Conservation (phyloP, 1,140 invertebrate species). For the Pararge aegeria region DNA sequence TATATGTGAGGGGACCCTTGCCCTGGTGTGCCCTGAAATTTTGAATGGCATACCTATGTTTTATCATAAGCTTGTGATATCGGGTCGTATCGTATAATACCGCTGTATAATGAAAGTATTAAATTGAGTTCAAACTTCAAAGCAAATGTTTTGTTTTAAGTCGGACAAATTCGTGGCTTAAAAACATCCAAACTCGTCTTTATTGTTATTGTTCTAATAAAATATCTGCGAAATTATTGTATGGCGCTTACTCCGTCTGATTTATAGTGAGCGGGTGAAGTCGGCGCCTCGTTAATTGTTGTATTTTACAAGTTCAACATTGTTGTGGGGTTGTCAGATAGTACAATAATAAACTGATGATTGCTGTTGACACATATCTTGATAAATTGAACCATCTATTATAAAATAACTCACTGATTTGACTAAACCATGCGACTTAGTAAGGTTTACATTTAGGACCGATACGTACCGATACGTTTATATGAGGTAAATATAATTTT, state of each 20-base stretch:
- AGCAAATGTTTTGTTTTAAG: slow-evolving; percentile 50
- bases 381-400: neutral
- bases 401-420: too few relatives aligned
- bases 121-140: slow-evolving; percentile 56
- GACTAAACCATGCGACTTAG: too few relatives aligned
- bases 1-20: too few relatives aligned
- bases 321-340: slow-evolving; percentile 16
- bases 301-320: slow-evolving; percentile 40
- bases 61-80: neutral
- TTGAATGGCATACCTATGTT: too few relatives aligned
- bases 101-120: slow-evolving; percentile 33
- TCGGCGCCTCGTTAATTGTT: slow-evolving; percentile 39
- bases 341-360: neutral
- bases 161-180: slow-evolving; percentile 56
- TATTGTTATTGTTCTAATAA: slow-evolving; percentile 74
- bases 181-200: slow-evolving; percentile 49
- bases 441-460: too few relatives aligned
- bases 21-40: too few relatives aligned
- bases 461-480: too few relatives aligned
- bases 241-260: slow-evolving; percentile 50
- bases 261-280: slow-evolving; percentile 42
- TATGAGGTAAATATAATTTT: too few relatives aligned
- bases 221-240: slow-evolving; percentile 55
- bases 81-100: neutral
- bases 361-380: neutral